Conservation (phyloP, 2,797 vertebrate species). For the Ceyx erithaca region DNA sequence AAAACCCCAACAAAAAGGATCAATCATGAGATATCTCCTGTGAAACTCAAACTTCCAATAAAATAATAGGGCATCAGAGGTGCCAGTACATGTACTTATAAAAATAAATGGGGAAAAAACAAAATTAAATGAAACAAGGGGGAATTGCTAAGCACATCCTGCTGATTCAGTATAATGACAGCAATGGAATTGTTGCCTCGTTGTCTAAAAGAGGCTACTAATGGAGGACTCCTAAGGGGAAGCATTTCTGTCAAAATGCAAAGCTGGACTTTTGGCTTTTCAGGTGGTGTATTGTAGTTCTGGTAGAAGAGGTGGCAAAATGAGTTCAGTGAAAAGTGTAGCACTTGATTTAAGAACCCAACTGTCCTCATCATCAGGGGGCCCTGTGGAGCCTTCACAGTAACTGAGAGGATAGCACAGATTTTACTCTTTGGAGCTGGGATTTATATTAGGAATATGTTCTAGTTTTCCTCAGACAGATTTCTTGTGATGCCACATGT, state of each 20-base stretch:
- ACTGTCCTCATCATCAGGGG: background rate
- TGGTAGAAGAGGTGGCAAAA: background rate
- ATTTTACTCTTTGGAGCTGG: background rate
- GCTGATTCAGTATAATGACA: constrained; percentile 18
- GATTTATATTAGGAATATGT: background rate
- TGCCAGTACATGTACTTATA: background rate
- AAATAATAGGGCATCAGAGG: constrained; percentile 9
- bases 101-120: background rate
- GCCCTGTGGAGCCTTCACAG: background rate
- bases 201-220: background rate
- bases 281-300: background rate
- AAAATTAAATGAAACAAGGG: background rate
- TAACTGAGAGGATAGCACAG: background rate
- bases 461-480: background rate
- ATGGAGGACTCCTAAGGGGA: background rate
- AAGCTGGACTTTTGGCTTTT: background rate
- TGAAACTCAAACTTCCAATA: constrained; percentile 39
- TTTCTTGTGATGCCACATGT: background rate
- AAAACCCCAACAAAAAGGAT: constrained; percentile 43
- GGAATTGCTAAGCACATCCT: background rate
- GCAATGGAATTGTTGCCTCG: background rate
- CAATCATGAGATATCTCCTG: constrained; percentile 54
- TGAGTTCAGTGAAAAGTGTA: background rate
- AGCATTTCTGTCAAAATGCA: constrained; percentile 12
- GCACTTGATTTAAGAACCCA: background rate